phyloP scores from a whole-genome alignment of 2,797 vertebrate genomes.

The Oreochromis grahami region DNA sequence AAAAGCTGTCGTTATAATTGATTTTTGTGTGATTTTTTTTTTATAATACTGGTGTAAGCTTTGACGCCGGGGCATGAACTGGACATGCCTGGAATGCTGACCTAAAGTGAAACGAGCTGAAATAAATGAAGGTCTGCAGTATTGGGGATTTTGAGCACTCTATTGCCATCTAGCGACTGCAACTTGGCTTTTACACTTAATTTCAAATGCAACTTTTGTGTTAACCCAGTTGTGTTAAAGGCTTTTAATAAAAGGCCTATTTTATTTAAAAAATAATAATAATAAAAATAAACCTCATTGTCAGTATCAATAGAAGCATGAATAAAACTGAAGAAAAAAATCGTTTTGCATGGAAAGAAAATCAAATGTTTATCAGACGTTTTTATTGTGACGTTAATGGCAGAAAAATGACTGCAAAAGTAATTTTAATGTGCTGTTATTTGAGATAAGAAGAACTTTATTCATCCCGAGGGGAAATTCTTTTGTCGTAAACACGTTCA shows the following conservation, averaged over 20 bases:
- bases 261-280: neutral
- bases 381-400: neutral
- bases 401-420: neutral
- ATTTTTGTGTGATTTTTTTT: neutral
- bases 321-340: neutral
- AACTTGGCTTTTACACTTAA: neutral
- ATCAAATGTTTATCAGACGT: neutral
- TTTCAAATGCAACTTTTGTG: too few species aligned
- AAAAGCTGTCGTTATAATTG: neutral
- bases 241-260: fast-evolving
- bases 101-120: neutral
- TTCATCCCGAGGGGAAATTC: fast-evolving
- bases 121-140: neutral
- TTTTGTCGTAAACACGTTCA: fast-evolving
- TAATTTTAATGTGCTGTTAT: neutral
- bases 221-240: neutral
- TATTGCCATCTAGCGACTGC: constrained; percentile 26
- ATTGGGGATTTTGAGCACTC: neutral
- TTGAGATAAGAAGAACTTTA: neutral
- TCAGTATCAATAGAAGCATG: neutral
- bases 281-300: fast-evolving
- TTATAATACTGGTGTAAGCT: fast-evolving
- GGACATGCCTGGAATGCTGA: neutral
- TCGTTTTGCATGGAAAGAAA: fast-evolving
- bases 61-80: fast-evolving